Conservation (phyloP, 2,113 vertebrate genomes). For the Galbula dea region DNA sequence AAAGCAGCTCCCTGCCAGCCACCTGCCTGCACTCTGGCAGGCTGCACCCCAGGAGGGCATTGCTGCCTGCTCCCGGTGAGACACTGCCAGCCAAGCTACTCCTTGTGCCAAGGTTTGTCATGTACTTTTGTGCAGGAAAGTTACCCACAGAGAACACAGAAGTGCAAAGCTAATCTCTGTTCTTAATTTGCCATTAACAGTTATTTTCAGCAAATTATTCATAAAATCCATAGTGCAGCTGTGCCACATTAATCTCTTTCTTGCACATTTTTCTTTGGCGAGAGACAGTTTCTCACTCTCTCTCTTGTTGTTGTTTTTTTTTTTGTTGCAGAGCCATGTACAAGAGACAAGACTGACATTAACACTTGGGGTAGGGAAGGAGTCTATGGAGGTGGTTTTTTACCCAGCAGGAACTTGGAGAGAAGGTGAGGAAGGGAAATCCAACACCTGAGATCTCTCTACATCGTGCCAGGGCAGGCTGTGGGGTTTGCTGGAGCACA, state of each 20-base stretch:
- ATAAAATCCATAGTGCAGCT: conserved; percentile 50
- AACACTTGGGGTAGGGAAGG: neutral
- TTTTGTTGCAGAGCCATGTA: neutral
- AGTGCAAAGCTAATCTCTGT: conserved; percentile 17
- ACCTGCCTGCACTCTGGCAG: fast-evolving
- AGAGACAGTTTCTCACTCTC: conserved; percentile 4
- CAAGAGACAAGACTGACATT: neutral
- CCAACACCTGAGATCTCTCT: neutral
- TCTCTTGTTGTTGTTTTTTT: neutral
- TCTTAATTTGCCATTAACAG: conserved; percentile 52
- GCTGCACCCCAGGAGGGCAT: neutral
- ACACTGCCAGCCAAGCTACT: fast-evolving
- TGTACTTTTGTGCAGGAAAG: neutral
- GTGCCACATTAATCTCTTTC: conserved; percentile 18
- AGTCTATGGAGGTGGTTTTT: neutral
- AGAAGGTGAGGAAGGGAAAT: neutral
- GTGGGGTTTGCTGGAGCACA: neutral
- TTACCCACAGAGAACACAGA: neutral
- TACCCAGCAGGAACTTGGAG: neutral
- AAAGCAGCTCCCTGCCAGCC: neutral
- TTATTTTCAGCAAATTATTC: conserved; percentile 64
- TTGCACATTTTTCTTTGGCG: conserved; percentile 23
- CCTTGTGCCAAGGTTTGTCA: neutral
- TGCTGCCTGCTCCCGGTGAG: fast-evolving
- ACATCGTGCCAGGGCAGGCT: fast-evolving